Conservation (phyloP, 2,797 vertebrate genomes). For the Hapalemur alaotrensis region DNA sequence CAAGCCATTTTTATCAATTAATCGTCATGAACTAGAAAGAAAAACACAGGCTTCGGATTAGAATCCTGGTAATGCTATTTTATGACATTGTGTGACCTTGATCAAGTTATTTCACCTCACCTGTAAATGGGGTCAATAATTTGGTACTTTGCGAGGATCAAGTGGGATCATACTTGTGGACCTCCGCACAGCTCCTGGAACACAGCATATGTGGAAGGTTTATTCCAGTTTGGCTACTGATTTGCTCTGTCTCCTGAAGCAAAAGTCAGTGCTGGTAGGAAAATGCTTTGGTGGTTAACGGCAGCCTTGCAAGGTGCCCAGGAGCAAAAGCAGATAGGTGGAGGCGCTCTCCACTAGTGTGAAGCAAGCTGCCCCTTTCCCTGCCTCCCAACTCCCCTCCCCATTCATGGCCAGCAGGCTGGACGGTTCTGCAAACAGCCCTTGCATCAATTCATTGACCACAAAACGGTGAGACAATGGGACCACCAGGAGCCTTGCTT, state of each 20-base stretch:
- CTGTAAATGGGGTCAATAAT: not conserved
- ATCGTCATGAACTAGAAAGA: not conserved
- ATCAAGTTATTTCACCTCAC: not conserved
- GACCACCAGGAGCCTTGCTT: conserved; percentile 72
- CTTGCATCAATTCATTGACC: conserved; percentile 77
- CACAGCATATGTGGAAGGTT: not conserved
- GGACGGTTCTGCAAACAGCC: conserved; percentile 49
- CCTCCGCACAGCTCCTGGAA: not conserved
- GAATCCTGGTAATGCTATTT: not conserved
- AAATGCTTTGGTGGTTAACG: not conserved
- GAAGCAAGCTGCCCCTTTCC: not conserved
- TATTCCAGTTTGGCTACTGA: not conserved
- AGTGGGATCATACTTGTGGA: not conserved
- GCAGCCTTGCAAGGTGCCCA: not conserved
- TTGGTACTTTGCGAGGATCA: not conserved
- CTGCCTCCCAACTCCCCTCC: not conserved
- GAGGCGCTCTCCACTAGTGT: not conserved
- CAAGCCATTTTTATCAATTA: not conserved
- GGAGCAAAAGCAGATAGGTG: not conserved
- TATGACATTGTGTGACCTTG: not conserved
- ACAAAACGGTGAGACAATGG: conserved; percentile 70
- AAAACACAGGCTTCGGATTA: not conserved
- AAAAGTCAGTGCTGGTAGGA: not conserved
- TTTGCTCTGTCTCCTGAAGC: not conserved
- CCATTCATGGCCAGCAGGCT: not conserved